These are phyloP conservation scores for Liodrosophila aerea DNA, from an alignment of 2,888 invertebrate genomes.

Conservation along the genomic window DNA sequence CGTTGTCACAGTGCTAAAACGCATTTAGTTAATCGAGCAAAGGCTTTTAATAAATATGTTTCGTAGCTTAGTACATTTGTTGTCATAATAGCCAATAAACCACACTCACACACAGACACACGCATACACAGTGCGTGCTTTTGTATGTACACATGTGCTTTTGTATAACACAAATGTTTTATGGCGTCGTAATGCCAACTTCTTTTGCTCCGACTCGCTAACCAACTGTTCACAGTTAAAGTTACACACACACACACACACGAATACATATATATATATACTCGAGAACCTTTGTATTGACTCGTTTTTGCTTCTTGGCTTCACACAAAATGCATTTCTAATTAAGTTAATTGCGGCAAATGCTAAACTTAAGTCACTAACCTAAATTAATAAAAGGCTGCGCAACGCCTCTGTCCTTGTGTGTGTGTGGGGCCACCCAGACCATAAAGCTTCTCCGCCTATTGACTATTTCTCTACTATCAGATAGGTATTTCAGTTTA, in stretches of 20 bases:
- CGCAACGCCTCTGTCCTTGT: constrained; percentile 20
- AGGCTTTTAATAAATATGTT: constrained; percentile 68
- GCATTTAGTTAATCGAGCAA: constrained; percentile 69
- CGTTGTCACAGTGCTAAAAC: constrained; percentile 35
- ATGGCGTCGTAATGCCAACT: constrained; percentile 34
- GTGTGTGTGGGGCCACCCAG: no score
- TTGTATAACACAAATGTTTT: constrained; percentile 58
- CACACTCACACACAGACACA: constrained; percentile 25
- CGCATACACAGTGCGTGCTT: constrained; percentile 2
- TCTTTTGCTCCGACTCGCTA: no score
- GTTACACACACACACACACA: constrained; percentile 13
- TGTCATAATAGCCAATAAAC: constrained; percentile 68
- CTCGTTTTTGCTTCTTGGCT: constrained; percentile 29
- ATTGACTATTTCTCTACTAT: no score
- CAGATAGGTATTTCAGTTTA: not conserved
- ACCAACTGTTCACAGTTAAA: constrained; percentile 17
- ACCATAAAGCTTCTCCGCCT: no score
- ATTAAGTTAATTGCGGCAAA: constrained; percentile 80
- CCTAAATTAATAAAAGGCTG: constrained; percentile 72
- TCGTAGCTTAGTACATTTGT: constrained; percentile 46
- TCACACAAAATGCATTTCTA: constrained; percentile 73
- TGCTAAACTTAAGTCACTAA: constrained; percentile 75
- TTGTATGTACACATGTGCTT: constrained; percentile 16
- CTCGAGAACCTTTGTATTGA: not conserved
- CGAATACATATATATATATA: not conserved